Base-by-base conservation (phyloP, 2,888 invertebrate genomes). In the Standfussiana lucernea region DNA sequence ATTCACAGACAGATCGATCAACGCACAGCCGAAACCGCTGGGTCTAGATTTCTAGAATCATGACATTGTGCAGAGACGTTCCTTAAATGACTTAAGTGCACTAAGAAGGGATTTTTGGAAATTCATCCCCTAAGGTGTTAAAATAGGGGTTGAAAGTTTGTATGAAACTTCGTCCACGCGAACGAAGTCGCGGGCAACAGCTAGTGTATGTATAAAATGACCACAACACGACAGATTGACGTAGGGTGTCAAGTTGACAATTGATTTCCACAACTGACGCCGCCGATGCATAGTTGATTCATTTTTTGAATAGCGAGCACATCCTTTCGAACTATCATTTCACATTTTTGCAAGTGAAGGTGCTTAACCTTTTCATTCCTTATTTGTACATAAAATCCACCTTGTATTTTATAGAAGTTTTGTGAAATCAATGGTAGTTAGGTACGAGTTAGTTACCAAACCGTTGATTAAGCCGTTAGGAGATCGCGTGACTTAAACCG, bases 401-500 rank as follows among this genome's bases (percentile, higher is more conserved):
- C 35, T 77, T 65, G 61, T 59, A 72, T 47, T 76, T 85, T 65
- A 40, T 37, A 32, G 64, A 72, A 73, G 45, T 6, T n/a, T n/a
- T 65, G 69, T 50, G 65, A 86, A 83, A 75, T 75, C 53, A 47
- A 72, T 67, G 64, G 65, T 50, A 65, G 75, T 73, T 45, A n/a
- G 62, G 37, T 73, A 37, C 50, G 13, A 53, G 62, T n/a, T 80
- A 62, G 71, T 85, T 85, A 72, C 42, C 53, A 80, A 79, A 83
- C 75, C 62, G 83, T 86, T 83, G 65, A 56, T 80, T 70, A 53
- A 83, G 35, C 83, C 83, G 86, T 87, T 86, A 87, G 68, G 11
- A 50, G 56, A 72, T 86, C 69, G 88, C 88, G 86, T 88, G 88
- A 67, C 76, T 67, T 15, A 15, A 66, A 35, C 73, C 61, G 59